phyloP scores from a whole-genome alignment of 2,113 vertebrate species.

The Bos taurus region ARS-UCD2.0 NC_037332.1:55117001-55117500 shows the following conservation, averaged over 20 bases:
- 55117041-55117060: neutral
- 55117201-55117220: neutral
- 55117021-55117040: neutral
- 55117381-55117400: neutral
- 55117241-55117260: neutral
- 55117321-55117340: neutral
- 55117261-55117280: neutral
- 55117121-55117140: neutral
- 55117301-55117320: neutral
- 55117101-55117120: neutral
- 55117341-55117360: neutral
- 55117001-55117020: neutral
- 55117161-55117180: neutral
- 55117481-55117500: neutral
- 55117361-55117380: neutral
- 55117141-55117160: neutral
- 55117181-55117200: neutral
- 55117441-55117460: neutral
- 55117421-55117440: neutral
- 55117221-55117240: neutral
- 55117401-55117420: neutral
- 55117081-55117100: neutral
- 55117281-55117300: neutral
- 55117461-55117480: neutral
- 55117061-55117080: neutral